phyloP scores from a whole-genome alignment of 2,888 invertebrate species.

The Nebria brevicollis region DNA sequence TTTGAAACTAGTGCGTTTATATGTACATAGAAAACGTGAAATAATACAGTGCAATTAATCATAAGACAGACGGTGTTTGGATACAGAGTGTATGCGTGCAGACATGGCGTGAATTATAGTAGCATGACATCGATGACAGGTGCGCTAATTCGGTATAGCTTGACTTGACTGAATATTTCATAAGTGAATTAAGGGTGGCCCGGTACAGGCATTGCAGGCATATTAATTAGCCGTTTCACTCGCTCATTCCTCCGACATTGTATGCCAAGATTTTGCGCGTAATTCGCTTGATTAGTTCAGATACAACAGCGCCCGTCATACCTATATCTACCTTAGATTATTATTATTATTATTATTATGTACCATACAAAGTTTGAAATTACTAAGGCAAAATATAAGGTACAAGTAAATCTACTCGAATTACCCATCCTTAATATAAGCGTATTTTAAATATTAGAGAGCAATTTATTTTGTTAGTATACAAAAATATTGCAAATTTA shows the following conservation, averaged over 20 bases:
- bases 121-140: conserved; percentile 55
- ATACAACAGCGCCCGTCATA: background rate
- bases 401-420: no score
- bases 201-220: conserved; percentile 55
- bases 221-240: conserved; percentile 57
- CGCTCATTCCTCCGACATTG: conserved; percentile 56
- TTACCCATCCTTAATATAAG: no score
- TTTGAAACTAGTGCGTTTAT: background rate
- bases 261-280: conserved; percentile 58
- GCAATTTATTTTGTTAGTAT: no score
- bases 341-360: background rate
- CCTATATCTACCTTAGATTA: background rate
- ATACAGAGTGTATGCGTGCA: conserved; percentile 19
- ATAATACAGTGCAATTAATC: background rate
- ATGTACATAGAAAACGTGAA: background rate
- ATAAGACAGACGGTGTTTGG: background rate
- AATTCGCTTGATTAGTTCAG: conserved; percentile 57
- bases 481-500: conserved; percentile 23
- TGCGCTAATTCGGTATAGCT: conserved; percentile 55
- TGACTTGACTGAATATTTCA: conserved; percentile 60
- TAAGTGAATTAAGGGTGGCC: conserved; percentile 59
- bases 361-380: background rate
- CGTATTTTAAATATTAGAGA: no score
- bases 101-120: conserved; percentile 11
- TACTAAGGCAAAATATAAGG: no score